Base-by-base conservation (phyloP, 2,797 vertebrate genomes). In the Staurois parvus region DNA sequence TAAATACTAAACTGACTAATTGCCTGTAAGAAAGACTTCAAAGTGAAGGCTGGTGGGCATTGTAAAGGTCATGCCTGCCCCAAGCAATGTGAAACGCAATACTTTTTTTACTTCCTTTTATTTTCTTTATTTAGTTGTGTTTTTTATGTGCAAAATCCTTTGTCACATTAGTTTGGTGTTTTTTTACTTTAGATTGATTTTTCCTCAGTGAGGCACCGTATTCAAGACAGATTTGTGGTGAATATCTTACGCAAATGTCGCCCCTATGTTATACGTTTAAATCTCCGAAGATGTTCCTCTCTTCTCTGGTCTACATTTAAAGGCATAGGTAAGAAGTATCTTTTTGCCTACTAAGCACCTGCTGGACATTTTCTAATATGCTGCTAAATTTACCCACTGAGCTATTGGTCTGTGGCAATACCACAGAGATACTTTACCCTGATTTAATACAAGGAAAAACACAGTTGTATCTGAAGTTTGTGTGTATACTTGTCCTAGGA, bases 181-280 rank as follows among this genome's bases (percentile, higher is more conserved):
- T 62, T n/a, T 73, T 52, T 64, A 40, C 70, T 79, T 68, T 42
- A 93, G 93, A 92, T 94, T 37, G 88, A 94, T 85, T 94, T 95
- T 90, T 94, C 90, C 2, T 32, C 88, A 62, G 87, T 91, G 42
- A 93, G 90, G 80, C 79, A 87, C 17, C 30, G 79, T 10, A 30
- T 92, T 77, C 24, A 81, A 29, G 91, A 93, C 56, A 90, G 70
- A 83, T 81, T 76, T 67, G 79, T 90, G 30, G 84, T 86, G 84
- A 88, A 83, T 69, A 87, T 88, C 84, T 85, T 93, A 85, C 89
- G 89, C 82, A 92, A 84, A 37, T 94, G 91, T 78, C 85, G 34
- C 81, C 86, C 88, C 2, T 93, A 80, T 37, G 87, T 93, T 5
- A 73, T 93, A 11, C 13, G 5, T 34, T 88, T 93, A 88, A 91